Base-by-base conservation (phyloP, 2,113 vertebrate species). In the Sebastes schlegelii region DNA sequence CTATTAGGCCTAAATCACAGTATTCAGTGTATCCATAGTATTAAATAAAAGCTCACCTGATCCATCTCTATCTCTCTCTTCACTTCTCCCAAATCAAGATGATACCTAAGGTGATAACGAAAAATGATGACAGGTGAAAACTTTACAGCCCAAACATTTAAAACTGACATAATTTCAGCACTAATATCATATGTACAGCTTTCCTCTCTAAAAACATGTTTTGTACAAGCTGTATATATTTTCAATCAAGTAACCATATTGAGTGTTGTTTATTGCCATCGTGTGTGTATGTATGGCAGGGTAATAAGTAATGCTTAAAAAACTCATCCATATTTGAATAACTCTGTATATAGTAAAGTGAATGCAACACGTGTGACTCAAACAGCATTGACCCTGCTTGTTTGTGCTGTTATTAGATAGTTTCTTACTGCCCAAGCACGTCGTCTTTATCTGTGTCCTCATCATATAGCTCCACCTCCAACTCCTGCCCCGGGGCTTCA, bases 391-490 rank as follows among this genome's bases (percentile, higher is more conserved):
- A n/a, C 34, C 40, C 10, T 6, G 26, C 6, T 17, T 26, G 7
- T 66, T 12, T 10, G 5, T 3, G 23, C 43, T 40, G 72, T 40
- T 48, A 57, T 51, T 45, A 46, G 6, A 65, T 10, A 21, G 9
- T 12, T 58, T 74, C n/a, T 87, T 94, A 99, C 98, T 94, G 96
- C 95, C 98, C 98, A 84, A 99, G 92, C 76, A 97, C 96, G 90
- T 99, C 98, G 34, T 99, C 98, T 93, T 96, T 97, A 88, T 99
- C 98, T 0, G 96, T 94, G 88, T 99, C 98, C 85, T 99, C 97
- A 6, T 99, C 98, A 0, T 90, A 99, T 17, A 99, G 74, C 76
- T 99, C 97, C 68, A 99, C 26, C 84, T 99, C 98, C 91, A 99
- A 92, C 90, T 99, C 97, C 80, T 99, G 98, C 16, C 98, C 98